A percentile compares a stretch with the other conserved stretches of the same genome.
Evolutionary conservation across 1,140 invertebrate genomes (phyloP).

Genomic region (Chionoecetes opilio): DNA sequence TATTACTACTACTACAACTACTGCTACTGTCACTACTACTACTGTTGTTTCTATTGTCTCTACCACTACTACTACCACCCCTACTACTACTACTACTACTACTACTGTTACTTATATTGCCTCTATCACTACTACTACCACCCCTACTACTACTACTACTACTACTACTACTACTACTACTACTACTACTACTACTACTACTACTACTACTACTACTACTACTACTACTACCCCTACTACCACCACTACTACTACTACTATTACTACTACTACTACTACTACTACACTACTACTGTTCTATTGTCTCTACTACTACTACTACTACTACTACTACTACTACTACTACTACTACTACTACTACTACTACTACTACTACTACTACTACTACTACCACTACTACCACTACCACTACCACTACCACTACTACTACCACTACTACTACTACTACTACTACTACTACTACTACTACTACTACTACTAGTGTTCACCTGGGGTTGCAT

Average conservation of each 20-base stretch:
- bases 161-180: not conserved
- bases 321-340: constrained; percentile 6
- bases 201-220: constrained; percentile 24
- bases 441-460: constrained; percentile 25
- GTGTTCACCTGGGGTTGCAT: constrained; percentile 65
- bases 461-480: not conserved
- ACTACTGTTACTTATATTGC: no score
- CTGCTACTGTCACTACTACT: no score
- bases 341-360: not conserved
- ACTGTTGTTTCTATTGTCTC: no score
- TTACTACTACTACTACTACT: not conserved
- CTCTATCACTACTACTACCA: no score
- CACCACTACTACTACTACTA: constrained; percentile 29
- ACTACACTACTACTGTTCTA: not conserved
- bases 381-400: not conserved
- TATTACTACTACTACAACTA: no score
- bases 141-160: no score
- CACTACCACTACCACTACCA: not conserved
- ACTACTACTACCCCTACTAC: constrained; percentile 10
- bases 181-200: constrained; percentile 34
- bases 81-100: not conserved
- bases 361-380: constrained; percentile 22
- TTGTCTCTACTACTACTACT: not conserved
- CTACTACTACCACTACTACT: not conserved
- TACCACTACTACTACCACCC: no score